Conservation (phyloP, 2,113 vertebrate genomes). For the Chamaetylas fuelleborni region DNA sequence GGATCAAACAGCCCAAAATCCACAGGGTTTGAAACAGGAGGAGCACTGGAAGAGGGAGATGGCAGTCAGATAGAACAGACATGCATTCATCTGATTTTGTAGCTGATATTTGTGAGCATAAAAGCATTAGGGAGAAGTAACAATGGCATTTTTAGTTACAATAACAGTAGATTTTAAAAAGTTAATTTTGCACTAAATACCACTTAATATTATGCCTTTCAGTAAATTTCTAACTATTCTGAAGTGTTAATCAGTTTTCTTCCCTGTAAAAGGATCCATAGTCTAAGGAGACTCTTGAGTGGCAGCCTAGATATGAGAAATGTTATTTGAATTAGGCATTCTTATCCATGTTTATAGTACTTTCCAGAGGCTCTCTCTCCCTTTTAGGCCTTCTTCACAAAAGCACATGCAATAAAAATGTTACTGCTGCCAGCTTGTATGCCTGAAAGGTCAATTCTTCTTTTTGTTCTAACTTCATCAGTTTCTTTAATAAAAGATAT, state of each 20-base stretch:
- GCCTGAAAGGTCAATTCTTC: slow-evolving; percentile 9
- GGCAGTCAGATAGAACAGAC: background rate
- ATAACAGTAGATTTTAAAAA: background rate
- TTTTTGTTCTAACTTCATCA: slow-evolving; percentile 5
- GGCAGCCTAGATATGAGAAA: background rate
- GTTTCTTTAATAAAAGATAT: slow-evolving; percentile 33
- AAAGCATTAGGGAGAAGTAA: background rate
- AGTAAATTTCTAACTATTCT: background rate
- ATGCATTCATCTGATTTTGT: background rate
- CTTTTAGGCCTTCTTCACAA: background rate
- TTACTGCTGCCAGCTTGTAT: background rate
- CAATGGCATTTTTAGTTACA: background rate
- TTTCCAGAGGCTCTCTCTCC: background rate
- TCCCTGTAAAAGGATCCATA: background rate
- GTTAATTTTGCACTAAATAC: background rate
- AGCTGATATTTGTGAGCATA: background rate
- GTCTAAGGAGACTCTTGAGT: background rate
- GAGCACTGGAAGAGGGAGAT: background rate
- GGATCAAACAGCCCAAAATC: background rate
- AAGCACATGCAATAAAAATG: background rate
- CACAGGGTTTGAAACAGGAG: background rate
- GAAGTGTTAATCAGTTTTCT: background rate
- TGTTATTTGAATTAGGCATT: background rate
- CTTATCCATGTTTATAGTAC: background rate
- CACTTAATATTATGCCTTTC: background rate